phyloP scores from a whole-genome alignment of 2,797 vertebrate species.

The Poeciliopsis presidionis region DNA sequence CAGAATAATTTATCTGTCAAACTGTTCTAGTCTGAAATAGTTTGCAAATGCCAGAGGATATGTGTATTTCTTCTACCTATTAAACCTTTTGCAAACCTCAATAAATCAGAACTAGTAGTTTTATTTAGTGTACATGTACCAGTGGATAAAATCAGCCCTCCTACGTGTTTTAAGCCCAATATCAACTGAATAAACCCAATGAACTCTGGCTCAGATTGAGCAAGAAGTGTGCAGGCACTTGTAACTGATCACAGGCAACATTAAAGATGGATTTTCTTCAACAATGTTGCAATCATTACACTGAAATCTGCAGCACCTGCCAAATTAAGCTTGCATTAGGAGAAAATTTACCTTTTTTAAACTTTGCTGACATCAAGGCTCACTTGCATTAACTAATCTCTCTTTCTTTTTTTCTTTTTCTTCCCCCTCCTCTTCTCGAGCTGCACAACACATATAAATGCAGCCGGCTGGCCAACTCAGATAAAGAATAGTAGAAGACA shows the following conservation, averaged over 20 bases:
- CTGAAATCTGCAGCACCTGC: neutral
- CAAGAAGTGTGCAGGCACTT: neutral
- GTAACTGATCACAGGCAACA: neutral
- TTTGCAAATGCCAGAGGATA: neutral
- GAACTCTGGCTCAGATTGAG: neutral
- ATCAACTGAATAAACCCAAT: neutral
- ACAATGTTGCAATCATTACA: neutral
- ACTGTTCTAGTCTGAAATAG: neutral
- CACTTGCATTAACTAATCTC: neutral
- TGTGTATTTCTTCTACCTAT: neutral
- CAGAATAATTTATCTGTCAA: neutral
- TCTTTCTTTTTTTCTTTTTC: neutral
- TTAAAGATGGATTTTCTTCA: slow-evolving; percentile 4
- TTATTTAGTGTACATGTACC: neutral
- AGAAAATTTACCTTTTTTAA: neutral
- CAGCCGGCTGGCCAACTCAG: neutral
- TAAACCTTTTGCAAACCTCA: neutral
- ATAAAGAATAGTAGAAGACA: neutral
- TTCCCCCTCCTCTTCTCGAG: neutral
- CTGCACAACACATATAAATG: neutral
- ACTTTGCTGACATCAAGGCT: neutral
- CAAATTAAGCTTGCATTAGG: neutral
- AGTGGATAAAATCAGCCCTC: neutral
- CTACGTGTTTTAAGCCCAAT: neutral
- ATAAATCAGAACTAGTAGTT: neutral